A percentile compares a stretch with the other conserved stretches of the same genome.
Conservation (phyloP, 2,797 vertebrate genomes). For the Neoniphon sammara region DNA sequence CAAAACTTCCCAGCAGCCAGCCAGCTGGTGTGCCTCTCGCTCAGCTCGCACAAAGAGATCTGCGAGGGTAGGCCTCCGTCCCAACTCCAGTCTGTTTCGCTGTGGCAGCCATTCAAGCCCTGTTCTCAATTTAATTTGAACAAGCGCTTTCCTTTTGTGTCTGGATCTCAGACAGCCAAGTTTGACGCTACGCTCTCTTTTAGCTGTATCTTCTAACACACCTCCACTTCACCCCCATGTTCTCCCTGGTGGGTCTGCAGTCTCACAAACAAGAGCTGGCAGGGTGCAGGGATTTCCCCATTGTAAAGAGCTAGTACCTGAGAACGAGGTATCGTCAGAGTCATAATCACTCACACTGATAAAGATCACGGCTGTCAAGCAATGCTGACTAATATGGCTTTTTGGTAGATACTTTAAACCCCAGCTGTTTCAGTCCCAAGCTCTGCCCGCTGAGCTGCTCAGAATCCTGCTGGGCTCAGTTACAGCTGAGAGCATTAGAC, state of each 20-base stretch:
- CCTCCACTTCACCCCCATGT: conserved; percentile 6
- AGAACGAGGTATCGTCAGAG: neutral
- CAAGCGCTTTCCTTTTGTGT: conserved; percentile 54
- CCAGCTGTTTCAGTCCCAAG: neutral
- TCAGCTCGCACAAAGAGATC: conserved; percentile 69
- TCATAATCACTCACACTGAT: conserved; percentile 18
- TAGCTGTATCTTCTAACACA: conserved; percentile 26
- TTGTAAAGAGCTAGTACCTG: neutral
- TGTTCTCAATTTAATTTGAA: conserved; percentile 83
- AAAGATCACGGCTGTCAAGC: neutral
- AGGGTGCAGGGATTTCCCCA: conserved; percentile 5
- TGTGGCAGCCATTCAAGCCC: conserved; percentile 66
- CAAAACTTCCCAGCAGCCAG: conserved; percentile 83
- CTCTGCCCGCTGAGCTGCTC: neutral
- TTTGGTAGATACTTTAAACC: neutral
- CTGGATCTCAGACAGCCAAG: conserved; percentile 34
- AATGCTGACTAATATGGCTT: conserved; percentile 4
- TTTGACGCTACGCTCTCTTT: conserved; percentile 20
- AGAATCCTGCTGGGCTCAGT: neutral
- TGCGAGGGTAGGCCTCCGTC: conserved; percentile 56
- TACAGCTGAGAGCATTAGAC: conserved; percentile 1
- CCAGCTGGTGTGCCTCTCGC: conserved; percentile 84
- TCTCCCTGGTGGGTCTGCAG: neutral
- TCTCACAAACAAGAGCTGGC: conserved; percentile 14
- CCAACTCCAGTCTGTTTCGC: conserved; percentile 61